Evolutionary conservation across 92 coral and sea anemone genomes (phyloP).

Genomic region (Bergia puertoricense): DNA sequence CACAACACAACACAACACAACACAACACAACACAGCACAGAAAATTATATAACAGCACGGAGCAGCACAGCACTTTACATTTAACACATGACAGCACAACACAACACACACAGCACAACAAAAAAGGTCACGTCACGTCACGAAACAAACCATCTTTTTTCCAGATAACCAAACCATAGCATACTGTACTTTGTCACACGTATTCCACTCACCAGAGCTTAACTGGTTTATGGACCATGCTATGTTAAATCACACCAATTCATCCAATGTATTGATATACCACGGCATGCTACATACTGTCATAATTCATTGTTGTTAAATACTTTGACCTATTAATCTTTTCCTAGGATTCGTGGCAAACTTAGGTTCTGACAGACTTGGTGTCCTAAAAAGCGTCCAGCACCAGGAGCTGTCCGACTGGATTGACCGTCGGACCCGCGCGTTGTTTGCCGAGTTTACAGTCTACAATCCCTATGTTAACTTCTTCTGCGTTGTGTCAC

Average conservation of each 20-base stretch:
- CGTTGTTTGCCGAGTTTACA: slow-evolving; percentile 81
- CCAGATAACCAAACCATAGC: neutral
- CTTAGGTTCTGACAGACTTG: slow-evolving; percentile 59
- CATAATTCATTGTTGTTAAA: neutral
- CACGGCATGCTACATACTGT: neutral
- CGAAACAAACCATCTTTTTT: neutral
- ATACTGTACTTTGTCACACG: neutral
- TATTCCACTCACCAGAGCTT: neutral
- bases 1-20: neutral
- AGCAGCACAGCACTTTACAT: neutral
- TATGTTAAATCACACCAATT: neutral
- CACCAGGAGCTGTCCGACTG: slow-evolving; percentile 63
- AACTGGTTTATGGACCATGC: neutral
- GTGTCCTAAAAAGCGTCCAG: slow-evolving; percentile 57
- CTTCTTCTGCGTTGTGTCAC: slow-evolving; percentile 77
- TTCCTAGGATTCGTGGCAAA: slow-evolving; percentile 77
- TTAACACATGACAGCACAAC: neutral
- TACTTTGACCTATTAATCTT: neutral
- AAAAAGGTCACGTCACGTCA: neutral
- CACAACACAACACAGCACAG: no score
- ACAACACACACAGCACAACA: neutral
- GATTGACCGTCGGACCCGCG: slow-evolving; percentile 88
- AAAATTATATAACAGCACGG: neutral
- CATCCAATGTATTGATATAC: neutral
- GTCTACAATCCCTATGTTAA: slow-evolving; percentile 78